phyloP scores from a whole-genome alignment of 2,113 vertebrate genomes.

The Camelus dromedarius region DNA sequence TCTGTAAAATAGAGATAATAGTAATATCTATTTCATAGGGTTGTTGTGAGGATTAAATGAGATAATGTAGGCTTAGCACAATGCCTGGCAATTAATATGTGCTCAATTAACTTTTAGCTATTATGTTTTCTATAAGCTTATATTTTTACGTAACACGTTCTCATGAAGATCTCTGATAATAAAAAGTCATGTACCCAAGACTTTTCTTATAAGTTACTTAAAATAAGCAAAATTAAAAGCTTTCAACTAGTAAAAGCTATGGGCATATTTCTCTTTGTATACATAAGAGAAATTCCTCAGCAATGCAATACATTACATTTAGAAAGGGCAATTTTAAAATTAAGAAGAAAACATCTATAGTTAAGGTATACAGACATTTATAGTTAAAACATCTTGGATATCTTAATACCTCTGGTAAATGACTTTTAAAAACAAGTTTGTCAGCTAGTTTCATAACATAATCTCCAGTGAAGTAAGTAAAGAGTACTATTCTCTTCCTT shows the following conservation, averaged over 20 bases:
- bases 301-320: constrained; percentile 3
- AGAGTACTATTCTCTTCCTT: constrained; percentile 12
- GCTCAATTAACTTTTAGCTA: constrained; percentile 13
- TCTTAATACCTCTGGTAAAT: constrained; percentile 37
- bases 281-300: constrained; percentile 22
- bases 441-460: constrained; percentile 14
- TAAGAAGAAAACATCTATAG: constrained; percentile 2
- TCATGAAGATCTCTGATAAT: constrained; percentile 28
- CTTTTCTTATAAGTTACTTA: constrained; percentile 6
- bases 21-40: constrained; percentile 65
- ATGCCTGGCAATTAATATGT: constrained; percentile 32
- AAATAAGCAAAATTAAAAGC: constrained; percentile 49
- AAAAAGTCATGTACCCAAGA: constrained; percentile 39
- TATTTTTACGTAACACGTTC: constrained; percentile 51
- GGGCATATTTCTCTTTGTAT: background rate
- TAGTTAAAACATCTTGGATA: background rate
- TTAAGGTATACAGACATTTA: background rate
- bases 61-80: constrained; percentile 60
- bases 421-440: constrained; percentile 4
- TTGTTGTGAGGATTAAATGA: constrained; percentile 55
- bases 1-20: constrained; percentile 76
- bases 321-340: constrained; percentile 35
- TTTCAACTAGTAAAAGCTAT: constrained; percentile 39
- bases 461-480: background rate
- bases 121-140: constrained; percentile 38